A percentile compares a stretch with the other conserved stretches of the same genome.
Evolutionary conservation across 2,888 invertebrate genomes (phyloP).

Genomic region (Notocelia uddmanniana): DNA sequence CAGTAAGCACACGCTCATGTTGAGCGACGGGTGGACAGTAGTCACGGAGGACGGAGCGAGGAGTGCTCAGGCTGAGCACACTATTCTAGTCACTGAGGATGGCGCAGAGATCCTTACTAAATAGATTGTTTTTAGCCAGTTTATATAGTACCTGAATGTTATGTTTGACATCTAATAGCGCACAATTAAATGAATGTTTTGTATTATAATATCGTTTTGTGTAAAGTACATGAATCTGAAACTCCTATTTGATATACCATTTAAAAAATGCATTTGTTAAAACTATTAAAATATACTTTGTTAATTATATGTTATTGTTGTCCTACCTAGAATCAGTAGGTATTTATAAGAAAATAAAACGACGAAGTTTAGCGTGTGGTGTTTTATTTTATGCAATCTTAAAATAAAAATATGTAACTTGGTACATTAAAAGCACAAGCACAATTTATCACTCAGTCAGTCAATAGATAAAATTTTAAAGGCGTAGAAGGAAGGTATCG

Average conservation of each 20-base stretch:
- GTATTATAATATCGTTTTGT: too few relatives aligned
- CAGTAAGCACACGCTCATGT: constrained; percentile 86
- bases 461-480: constrained; percentile 78
- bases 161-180: not conserved
- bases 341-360: constrained; percentile 55
- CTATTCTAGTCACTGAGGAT: constrained; percentile 91
- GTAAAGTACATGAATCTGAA: not conserved
- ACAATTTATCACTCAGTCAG: constrained; percentile 83
- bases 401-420: constrained; percentile 77
- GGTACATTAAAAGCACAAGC: constrained; percentile 85
- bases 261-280: constrained; percentile 11
- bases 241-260: not conserved
- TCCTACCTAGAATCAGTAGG: constrained; percentile 16
- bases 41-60: constrained; percentile 92
- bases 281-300: not conserved
- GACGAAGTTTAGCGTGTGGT: constrained; percentile 67
- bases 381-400: constrained; percentile 78
- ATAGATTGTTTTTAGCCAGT: constrained; percentile 48
- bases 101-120: constrained; percentile 93
- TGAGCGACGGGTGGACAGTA: constrained; percentile 97
- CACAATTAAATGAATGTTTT: not conserved
- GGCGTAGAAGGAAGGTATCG: constrained; percentile 77
- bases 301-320: constrained; percentile 17
- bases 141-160: constrained; percentile 17
- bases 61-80: constrained; percentile 97